These are phyloP conservation scores for Pseudois nayaur DNA, from an alignment of 2,113 vertebrate species.

Conservation along the genomic window DNA sequence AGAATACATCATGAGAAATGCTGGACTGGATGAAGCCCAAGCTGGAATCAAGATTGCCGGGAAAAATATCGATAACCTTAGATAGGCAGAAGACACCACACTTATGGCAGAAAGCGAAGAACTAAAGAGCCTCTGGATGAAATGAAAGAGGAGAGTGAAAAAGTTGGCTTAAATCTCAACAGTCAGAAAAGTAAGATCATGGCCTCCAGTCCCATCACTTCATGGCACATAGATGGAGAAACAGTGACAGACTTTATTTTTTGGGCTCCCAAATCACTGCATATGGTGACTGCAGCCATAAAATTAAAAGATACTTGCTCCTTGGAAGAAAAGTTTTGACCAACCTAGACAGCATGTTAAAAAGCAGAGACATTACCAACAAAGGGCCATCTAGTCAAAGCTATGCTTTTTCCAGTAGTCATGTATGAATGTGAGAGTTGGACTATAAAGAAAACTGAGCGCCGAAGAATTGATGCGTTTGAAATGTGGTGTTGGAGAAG, in stretches of 20 bases:
- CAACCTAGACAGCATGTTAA: not conserved
- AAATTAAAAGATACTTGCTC: not conserved
- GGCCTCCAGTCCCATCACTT: not conserved
- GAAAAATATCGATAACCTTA: not conserved
- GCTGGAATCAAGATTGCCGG: not conserved
- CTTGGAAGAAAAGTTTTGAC: not conserved
- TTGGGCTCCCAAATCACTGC: not conserved
- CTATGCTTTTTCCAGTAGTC: not conserved
- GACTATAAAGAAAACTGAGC: not conserved
- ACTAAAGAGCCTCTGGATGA: not conserved
- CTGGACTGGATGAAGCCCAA: not conserved
- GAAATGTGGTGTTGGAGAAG: not conserved
- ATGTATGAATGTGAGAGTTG: not conserved
- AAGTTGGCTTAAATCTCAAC: not conserved
- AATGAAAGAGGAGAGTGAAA: not conserved
- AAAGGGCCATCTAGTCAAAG: not conserved
- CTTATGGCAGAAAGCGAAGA: not conserved
- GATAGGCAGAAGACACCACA: not conserved
- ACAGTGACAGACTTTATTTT: not conserved
- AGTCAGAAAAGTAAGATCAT: not conserved
- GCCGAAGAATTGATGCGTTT: rapidly evolving
- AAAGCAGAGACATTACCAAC: not conserved
- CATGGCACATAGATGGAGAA: not conserved
- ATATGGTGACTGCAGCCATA: not conserved
- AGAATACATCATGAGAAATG: not conserved